These are phyloP conservation scores for Morus bassanus DNA, from an alignment of 2,797 vertebrate species.

Conservation along the genomic window DNA sequence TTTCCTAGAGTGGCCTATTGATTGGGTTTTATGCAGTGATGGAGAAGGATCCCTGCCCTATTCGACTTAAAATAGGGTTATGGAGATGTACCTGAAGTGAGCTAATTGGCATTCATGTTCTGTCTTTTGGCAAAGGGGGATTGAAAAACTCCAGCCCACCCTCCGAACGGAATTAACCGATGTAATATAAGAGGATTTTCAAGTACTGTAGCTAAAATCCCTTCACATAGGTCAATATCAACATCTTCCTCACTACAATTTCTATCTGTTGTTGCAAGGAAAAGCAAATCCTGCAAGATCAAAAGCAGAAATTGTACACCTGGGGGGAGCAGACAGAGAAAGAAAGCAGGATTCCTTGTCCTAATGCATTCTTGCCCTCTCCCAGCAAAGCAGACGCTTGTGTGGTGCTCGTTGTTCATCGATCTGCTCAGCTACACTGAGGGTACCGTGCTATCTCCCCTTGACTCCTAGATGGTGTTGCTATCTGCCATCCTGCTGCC, in stretches of 20 bases:
- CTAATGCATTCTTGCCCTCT: background rate
- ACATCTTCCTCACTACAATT: background rate
- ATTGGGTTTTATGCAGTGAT: background rate
- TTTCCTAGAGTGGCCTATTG: background rate
- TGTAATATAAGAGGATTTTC: conserved; percentile 24
- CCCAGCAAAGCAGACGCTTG: background rate
- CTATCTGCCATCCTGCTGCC: background rate
- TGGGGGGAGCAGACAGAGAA: background rate
- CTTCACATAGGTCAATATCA: background rate
- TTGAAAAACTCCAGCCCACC: background rate
- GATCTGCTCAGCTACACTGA: rapidly evolving
- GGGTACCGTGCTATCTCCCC: background rate
- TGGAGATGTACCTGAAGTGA: background rate
- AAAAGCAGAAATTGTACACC: background rate
- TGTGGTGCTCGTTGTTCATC: rapidly evolving
- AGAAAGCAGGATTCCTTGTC: background rate
- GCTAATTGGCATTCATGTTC: background rate
- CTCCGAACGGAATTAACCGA: background rate
- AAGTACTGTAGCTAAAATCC: background rate
- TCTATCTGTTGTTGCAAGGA: background rate
- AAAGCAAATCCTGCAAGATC: background rate
- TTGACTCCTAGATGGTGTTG: background rate
- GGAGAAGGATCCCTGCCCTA: background rate
- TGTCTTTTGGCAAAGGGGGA: background rate
- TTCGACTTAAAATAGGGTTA: background rate